phyloP scores from a whole-genome alignment of 1,140 invertebrate genomes.

The Calosoma granatense region DNA sequence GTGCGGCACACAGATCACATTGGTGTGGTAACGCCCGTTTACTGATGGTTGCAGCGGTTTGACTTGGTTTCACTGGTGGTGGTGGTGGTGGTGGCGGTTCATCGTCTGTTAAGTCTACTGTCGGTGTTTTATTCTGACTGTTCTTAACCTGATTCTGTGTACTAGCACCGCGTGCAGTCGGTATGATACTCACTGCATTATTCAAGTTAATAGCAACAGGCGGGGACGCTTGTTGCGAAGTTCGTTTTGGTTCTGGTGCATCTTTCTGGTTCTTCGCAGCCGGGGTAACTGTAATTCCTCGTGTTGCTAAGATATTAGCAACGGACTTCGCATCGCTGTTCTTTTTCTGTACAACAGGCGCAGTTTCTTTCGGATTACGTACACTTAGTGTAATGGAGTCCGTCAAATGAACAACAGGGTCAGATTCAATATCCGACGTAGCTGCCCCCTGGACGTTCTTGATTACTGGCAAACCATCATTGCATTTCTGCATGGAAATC shows the following conservation, averaged over 20 bases:
- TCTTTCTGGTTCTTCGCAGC: conserved; percentile 32
- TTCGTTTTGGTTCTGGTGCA: conserved; percentile 19
- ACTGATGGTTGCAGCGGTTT: conserved; percentile 24
- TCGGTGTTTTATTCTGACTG: conserved; percentile 22
- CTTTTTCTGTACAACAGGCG: conserved; percentile 31
- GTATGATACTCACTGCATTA: conserved; percentile 60
- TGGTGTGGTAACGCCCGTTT: conserved; percentile 38
- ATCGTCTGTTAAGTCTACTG: conserved; percentile 31
- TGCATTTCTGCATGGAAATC: conserved; percentile 60
- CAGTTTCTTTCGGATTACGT: conserved; percentile 34
- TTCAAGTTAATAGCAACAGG: conserved; percentile 51
- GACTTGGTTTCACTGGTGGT: conserved; percentile 7
- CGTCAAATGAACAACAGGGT: conserved; percentile 48
- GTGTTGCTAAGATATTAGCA: conserved; percentile 59
- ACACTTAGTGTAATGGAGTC: conserved; percentile 56
- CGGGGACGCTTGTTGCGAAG: conserved; percentile 31
- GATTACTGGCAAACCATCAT: conserved; percentile 59
- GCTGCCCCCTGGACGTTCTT: conserved; percentile 52
- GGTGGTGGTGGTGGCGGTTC: conserved; percentile 9
- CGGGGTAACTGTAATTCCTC: conserved; percentile 63
- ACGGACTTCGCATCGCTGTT: conserved; percentile 60
- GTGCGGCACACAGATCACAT: conserved; percentile 59
- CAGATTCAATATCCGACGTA: conserved; percentile 30
- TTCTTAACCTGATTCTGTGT: conserved; percentile 6
- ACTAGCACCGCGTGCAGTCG: conserved; percentile 25